phyloP scores from a whole-genome alignment of 2,113 vertebrate species.

The Oreotrochilus melanogaster region DNA sequence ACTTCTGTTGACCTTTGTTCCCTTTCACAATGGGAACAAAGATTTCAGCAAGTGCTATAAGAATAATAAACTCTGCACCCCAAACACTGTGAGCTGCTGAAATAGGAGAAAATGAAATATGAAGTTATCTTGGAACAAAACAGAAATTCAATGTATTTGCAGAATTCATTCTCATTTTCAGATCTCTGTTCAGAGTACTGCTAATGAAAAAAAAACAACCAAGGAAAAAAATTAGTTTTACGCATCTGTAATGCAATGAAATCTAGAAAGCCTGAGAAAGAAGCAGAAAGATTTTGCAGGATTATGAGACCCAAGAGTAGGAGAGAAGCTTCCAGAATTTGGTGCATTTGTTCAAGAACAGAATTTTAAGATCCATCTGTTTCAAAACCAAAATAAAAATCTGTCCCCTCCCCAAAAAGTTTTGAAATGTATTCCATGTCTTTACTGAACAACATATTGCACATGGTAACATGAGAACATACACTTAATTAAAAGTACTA shows the following conservation, averaged over 20 bases:
- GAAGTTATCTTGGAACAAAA: neutral
- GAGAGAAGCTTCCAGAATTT: constrained; percentile 1
- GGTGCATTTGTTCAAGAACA: neutral
- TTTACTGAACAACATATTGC: neutral
- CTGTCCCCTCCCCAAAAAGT: neutral
- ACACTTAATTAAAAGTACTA: constrained; percentile 7
- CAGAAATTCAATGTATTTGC: neutral
- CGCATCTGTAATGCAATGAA: neutral
- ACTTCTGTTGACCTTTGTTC: too few relatives aligned
- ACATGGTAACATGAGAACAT: neutral
- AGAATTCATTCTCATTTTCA: neutral
- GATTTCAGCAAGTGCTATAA: neutral
- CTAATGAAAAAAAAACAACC: neutral
- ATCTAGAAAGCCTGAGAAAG: neutral
- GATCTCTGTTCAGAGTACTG: neutral
- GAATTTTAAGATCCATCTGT: neutral
- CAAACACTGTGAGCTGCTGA: neutral
- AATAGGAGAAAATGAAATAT: neutral
- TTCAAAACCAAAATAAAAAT: constrained; percentile 1
- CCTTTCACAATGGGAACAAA: neutral
- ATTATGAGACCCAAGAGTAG: neutral
- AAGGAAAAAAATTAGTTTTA: neutral
- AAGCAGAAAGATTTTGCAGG: neutral
- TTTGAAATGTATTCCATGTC: neutral
- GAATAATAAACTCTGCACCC: neutral